Evolutionary conservation across 1,140 invertebrate species (phyloP).

Genomic region (Drosophila sucinea): DNA sequence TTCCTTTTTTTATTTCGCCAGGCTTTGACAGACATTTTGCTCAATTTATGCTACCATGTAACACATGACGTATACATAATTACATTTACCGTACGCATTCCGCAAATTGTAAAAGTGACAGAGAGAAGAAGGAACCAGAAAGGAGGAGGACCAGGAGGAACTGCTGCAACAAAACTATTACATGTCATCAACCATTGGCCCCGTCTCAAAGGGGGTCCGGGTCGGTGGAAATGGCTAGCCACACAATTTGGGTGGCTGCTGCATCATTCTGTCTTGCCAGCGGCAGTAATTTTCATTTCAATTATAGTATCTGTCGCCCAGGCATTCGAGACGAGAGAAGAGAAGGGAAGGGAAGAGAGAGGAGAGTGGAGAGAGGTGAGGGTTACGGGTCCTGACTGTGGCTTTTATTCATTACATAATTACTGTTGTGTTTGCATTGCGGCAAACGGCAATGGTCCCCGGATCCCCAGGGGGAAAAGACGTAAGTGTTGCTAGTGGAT

Average conservation of each 20-base stretch:
- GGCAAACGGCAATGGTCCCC: slow-evolving; percentile 44
- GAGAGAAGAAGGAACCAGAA: not conserved
- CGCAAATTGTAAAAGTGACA: not conserved
- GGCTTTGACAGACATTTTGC: slow-evolving; percentile 52
- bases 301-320: slow-evolving; percentile 63
- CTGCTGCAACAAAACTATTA: slow-evolving; percentile 35
- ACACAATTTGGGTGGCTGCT: slow-evolving; percentile 10
- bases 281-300: slow-evolving; percentile 72
- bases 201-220: too few species aligned
- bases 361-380: slow-evolving; percentile 23
- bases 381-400: slow-evolving; percentile 52
- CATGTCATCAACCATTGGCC: slow-evolving; percentile 24
- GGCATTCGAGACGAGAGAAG: slow-evolving; percentile 43
- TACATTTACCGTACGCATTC: slow-evolving; percentile 18
- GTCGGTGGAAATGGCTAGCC: not conserved
- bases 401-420: slow-evolving; percentile 78
- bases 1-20: slow-evolving; percentile 31
- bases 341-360: not conserved
- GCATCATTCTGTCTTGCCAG: slow-evolving; percentile 27
- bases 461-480: slow-evolving; percentile 29
- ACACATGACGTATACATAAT: slow-evolving; percentile 66
- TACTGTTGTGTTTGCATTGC: slow-evolving; percentile 74
- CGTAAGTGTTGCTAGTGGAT: slow-evolving; percentile 31
- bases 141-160: not conserved
- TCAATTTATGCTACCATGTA: slow-evolving; percentile 58